These are phyloP conservation scores for Falco cherrug DNA, from an alignment of 2,797 vertebrate species.

Conservation along the genomic window DNA sequence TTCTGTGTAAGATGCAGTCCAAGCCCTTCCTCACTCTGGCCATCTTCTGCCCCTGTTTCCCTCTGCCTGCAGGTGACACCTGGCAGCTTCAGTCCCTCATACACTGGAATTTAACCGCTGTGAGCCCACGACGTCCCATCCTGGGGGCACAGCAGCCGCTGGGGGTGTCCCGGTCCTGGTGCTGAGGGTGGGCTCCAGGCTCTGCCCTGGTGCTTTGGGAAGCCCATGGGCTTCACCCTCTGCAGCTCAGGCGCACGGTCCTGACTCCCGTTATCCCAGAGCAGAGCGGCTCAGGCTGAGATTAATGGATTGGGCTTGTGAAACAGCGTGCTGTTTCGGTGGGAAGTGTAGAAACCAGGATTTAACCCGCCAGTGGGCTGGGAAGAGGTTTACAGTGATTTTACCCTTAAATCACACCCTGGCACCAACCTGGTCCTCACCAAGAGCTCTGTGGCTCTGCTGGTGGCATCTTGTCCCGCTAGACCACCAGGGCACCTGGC, in stretches of 20 bases:
- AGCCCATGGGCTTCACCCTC: not conserved
- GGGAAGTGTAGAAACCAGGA: not conserved
- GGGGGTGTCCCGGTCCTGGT: not conserved
- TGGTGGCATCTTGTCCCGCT: not conserved
- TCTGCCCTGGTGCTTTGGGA: not conserved
- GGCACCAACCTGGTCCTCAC: not conserved
- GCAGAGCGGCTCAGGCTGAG: not conserved
- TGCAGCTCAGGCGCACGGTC: fast-evolving
- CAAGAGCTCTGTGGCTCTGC: fast-evolving
- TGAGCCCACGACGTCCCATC: fast-evolving
- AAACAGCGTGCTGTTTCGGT: not conserved
- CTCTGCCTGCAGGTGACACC: not conserved
- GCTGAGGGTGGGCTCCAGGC: not conserved
- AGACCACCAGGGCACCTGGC: fast-evolving
- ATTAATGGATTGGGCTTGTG: not conserved
- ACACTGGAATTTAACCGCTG: not conserved
- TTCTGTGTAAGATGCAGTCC: not conserved
- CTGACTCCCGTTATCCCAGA: not conserved
- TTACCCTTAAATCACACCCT: not conserved
- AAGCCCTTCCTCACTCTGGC: not conserved
- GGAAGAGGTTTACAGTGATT: not conserved
- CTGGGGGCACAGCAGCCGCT: fast-evolving
- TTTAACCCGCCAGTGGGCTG: fast-evolving
- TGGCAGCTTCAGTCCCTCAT: not conserved
- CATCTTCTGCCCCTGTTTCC: not conserved